phyloP scores from a whole-genome alignment of 2,888 invertebrate species.

The Drosophila mettleri region DNA sequence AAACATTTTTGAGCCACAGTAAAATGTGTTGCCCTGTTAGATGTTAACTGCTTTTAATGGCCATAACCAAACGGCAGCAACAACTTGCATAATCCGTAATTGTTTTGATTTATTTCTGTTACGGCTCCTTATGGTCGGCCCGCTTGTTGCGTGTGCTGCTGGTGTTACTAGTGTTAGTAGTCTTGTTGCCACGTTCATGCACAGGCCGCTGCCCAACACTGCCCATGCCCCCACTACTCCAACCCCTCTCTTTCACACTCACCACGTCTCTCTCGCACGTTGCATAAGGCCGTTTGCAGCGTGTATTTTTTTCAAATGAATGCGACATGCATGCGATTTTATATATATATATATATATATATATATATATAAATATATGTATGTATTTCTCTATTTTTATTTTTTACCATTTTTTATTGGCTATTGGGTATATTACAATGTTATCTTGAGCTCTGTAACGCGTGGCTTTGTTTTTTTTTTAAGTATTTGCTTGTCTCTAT shows the following conservation, averaged over 20 bases:
- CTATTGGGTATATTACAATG: not conserved
- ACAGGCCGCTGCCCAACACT: slow-evolving; percentile 37
- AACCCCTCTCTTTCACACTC: not conserved
- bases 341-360: slow-evolving; percentile 16
- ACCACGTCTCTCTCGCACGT: slow-evolving; percentile 10
- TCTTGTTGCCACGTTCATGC: slow-evolving; percentile 35
- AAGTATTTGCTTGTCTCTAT: no score
- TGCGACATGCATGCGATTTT: slow-evolving; percentile 80
- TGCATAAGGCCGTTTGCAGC: slow-evolving; percentile 67
- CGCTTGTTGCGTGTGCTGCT: slow-evolving; percentile 22
- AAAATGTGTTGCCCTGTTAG: slow-evolving; percentile 56
- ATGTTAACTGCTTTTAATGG: slow-evolving; percentile 52
- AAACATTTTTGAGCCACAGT: slow-evolving; percentile 31
- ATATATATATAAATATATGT: not conserved
- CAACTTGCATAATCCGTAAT: slow-evolving; percentile 74
- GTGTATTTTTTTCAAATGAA: slow-evolving; percentile 58
- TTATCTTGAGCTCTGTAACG: not conserved
- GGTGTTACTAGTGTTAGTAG: slow-evolving; percentile 9
- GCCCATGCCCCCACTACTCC: not conserved
- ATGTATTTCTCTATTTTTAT: not conserved
- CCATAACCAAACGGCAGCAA: slow-evolving; percentile 40
- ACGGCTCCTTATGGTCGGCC: slow-evolving; percentile 44
- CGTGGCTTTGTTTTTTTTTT: not conserved
- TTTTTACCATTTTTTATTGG: not conserved
- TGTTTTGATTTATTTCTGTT: slow-evolving; percentile 75